Base-by-base conservation (phyloP, 2,888 invertebrate species). In the Troides aeacus region DNA sequence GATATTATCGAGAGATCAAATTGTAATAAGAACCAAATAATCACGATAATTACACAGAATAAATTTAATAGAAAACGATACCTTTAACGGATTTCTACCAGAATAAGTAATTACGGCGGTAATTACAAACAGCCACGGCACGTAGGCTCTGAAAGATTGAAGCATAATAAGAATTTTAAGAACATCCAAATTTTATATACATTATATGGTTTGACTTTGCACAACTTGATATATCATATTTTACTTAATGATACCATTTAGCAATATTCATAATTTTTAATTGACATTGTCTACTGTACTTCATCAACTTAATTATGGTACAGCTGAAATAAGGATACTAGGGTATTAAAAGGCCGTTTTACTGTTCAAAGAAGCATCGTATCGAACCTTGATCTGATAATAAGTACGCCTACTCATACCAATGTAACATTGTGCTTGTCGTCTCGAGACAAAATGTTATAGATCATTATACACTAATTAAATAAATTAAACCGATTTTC, bases 121-220 rank as follows among this genome's bases (percentile, higher is more conserved):
- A 50, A 53, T 63, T 53, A 53, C 46, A 46, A 50, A 53, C 30
- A 15, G 24, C 30, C 23, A 5, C 53, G 10, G 21, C 18, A 5
- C 8, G 15, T 18, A 60, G 36, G 5, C 36, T 60, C 30, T 3
- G 12, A n/a, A 58, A 36, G 39, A 53, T 12, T 21, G 10, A 50
- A 0, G 23, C 58, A 64, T 2, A 58, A 36, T 64, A 64, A 64
- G 21, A 58, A 42, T 64, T 46, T 42, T 58, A 10, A 64, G 36
- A 17, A 18, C 21, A 18, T 57, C 58, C 58, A 64, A 64, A 18
- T 58, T 64, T 58, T 64, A 57, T 53, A 21, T 57, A 58, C 39
- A 30, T 30, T 30, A 30, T n/a, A 42, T 64, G 64, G 23, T 15
- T 64, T 42, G 36, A 3, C 30, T 56, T 56, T 17, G 10, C 46